These are phyloP conservation scores for Lacanobia wlatinum DNA, from an alignment of 2,888 invertebrate species.

Conservation along the genomic window DNA sequence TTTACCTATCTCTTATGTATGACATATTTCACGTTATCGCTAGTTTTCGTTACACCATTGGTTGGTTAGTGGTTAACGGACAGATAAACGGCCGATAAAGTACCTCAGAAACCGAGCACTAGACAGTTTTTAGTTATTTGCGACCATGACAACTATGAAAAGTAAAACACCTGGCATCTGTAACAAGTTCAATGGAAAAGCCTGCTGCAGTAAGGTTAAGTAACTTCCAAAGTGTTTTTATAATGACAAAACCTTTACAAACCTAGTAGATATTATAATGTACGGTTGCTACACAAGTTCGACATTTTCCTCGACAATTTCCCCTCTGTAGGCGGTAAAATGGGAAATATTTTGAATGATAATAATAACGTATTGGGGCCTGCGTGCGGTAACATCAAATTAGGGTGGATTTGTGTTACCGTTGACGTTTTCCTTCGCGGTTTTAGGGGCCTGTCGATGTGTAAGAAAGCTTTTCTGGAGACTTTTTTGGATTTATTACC, in stretches of 20 bases:
- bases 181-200: neutral
- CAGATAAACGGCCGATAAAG: too few species aligned
- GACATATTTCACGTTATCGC: too few species aligned
- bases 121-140: neutral
- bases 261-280: conserved; percentile 12
- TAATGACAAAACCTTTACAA: conserved; percentile 2
- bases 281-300: conserved; percentile 13
- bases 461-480: conserved; percentile 14
- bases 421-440: conserved; percentile 72
- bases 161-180: neutral
- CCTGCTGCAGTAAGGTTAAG: neutral
- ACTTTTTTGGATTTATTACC: neutral
- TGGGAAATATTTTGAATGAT: conserved; percentile 74
- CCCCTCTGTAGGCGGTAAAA: conserved; percentile 70
- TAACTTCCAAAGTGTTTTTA: neutral
- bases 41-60: too few species aligned
- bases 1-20: too few species aligned
- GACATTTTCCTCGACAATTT: conserved; percentile 64
- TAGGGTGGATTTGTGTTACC: conserved; percentile 77
- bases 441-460: conserved; percentile 65
- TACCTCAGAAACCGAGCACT: neutral
- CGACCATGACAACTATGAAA: neutral
- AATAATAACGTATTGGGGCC: conserved; percentile 81
- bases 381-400: conserved; percentile 81
- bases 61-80: too few species aligned